These are phyloP conservation scores for Scaptomyza flava DNA, from an alignment of 2,888 invertebrate species.

Conservation along the genomic window DNA sequence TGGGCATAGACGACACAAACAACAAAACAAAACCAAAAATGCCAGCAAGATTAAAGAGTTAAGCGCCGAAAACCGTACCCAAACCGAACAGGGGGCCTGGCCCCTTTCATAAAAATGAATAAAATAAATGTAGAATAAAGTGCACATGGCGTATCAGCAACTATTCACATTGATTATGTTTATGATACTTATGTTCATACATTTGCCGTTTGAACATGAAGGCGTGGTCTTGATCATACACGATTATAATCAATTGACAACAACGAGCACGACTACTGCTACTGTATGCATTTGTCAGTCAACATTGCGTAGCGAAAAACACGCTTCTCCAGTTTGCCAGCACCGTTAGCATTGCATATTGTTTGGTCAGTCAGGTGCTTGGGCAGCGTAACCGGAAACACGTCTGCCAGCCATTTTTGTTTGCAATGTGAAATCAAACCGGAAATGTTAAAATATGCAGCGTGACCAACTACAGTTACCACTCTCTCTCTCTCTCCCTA, in stretches of 20 bases:
- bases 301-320: conserved; percentile 12
- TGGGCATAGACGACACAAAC: conserved; percentile 40
- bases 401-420: conserved; percentile 79
- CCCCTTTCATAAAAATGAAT: conserved; percentile 26
- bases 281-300: conserved; percentile 40
- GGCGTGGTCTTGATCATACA: conserved; percentile 22
- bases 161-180: conserved; percentile 66
- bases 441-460: conserved; percentile 78
- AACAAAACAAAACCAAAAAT: conserved; percentile 24
- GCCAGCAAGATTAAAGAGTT: conserved; percentile 75
- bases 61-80: conserved; percentile 52
- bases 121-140: conserved; percentile 42
- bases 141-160: conserved; percentile 40
- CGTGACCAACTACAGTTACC: conserved; percentile 44
- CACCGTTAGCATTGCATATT: conserved; percentile 2
- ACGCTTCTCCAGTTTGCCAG: conserved; percentile 1
- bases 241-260: conserved; percentile 56
- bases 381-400: conserved; percentile 60
- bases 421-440: conserved; percentile 78
- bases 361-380: conserved; percentile 57
- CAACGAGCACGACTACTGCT: background rate
- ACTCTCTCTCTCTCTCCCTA: background rate
- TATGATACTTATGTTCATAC: conserved; percentile 38
- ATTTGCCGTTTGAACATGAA: background rate
- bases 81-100: no score